Evolutionary conservation across 2,797 vertebrate species (phyloP).

Genomic region (Rousettus madagascariensis): DNA sequence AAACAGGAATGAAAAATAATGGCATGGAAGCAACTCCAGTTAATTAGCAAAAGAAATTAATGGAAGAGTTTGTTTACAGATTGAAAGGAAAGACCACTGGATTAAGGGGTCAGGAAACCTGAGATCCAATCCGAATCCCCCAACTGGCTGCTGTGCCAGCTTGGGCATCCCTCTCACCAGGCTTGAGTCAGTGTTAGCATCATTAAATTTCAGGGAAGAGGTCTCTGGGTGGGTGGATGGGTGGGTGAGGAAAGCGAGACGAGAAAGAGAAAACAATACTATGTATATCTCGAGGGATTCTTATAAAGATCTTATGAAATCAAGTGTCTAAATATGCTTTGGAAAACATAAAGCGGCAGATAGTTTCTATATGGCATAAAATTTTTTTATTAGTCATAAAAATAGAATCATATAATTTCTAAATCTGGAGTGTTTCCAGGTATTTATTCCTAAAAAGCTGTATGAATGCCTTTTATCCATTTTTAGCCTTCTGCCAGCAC

Average conservation of each 20-base stretch:
- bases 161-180: not conserved
- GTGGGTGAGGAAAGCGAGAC: not conserved
- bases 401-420: conserved; percentile 6
- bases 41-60: not conserved
- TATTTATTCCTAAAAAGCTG: conserved; percentile 34
- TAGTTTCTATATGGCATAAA: not conserved
- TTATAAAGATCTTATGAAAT: not conserved
- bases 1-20: not conserved
- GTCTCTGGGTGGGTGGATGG: accelerated
- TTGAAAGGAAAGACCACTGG: not conserved
- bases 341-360: not conserved
- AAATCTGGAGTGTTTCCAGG: not conserved
- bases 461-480: not conserved
- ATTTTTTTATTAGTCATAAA: conserved; percentile 41
- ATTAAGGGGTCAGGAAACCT: not conserved
- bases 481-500: not conserved
- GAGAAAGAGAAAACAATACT: not conserved
- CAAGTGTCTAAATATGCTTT: not conserved
- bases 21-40: not conserved
- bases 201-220: not conserved
- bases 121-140: not conserved
- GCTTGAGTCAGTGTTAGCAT: not conserved
- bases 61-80: not conserved
- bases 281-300: not conserved
- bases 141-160: not conserved